A percentile compares a stretch with the other conserved stretches of the same genome.
Evolutionary conservation across 2,888 invertebrate genomes (phyloP).

Genomic region (Diplazon laetatorius): DNA sequence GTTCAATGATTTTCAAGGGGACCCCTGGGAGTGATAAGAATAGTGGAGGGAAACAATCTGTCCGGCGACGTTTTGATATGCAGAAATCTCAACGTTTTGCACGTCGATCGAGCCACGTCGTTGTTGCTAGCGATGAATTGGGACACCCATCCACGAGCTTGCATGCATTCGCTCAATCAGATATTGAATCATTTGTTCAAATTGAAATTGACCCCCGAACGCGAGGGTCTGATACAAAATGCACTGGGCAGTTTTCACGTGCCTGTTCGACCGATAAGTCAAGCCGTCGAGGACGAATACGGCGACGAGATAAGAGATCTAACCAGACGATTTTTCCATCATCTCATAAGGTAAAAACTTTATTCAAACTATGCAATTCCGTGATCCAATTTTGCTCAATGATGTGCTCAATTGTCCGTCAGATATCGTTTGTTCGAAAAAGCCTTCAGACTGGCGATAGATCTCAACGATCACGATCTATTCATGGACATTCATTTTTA

Average conservation of each 20-base stretch:
- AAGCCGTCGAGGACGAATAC: conserved; percentile 88
- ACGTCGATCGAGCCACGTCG: conserved; percentile 88
- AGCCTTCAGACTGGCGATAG: conserved; percentile 93
- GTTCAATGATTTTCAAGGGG: conserved; percentile 81
- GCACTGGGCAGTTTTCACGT: conserved; percentile 92
- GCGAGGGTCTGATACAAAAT: conserved; percentile 87
- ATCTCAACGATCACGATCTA: conserved; percentile 93
- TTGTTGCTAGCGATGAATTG: conserved; percentile 89
- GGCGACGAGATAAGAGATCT: conserved; percentile 91
- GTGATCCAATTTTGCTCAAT: background rate
- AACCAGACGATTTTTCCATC: conserved; percentile 94
- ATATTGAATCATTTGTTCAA: conserved; percentile 88
- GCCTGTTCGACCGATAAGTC: conserved; percentile 87
- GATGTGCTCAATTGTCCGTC: conserved; percentile 17
- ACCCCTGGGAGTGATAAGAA: conserved; percentile 84
- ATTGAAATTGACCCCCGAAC: conserved; percentile 84
- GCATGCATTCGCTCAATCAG: conserved; percentile 89
- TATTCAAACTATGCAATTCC: background rate
- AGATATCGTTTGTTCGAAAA: conserved; percentile 90
- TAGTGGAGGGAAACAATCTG: conserved; percentile 84
- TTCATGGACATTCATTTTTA: conserved; percentile 92
- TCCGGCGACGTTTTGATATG: conserved; percentile 86
- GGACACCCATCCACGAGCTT: conserved; percentile 89
- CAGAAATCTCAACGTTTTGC: conserved; percentile 86
- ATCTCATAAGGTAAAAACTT: conserved; percentile 87